A percentile compares a stretch with the other conserved stretches of the same genome.
These are phyloP conservation scores for Araneus ventricosus DNA, from an alignment of 1,140 invertebrate genomes.

Conservation along the genomic window DNA sequence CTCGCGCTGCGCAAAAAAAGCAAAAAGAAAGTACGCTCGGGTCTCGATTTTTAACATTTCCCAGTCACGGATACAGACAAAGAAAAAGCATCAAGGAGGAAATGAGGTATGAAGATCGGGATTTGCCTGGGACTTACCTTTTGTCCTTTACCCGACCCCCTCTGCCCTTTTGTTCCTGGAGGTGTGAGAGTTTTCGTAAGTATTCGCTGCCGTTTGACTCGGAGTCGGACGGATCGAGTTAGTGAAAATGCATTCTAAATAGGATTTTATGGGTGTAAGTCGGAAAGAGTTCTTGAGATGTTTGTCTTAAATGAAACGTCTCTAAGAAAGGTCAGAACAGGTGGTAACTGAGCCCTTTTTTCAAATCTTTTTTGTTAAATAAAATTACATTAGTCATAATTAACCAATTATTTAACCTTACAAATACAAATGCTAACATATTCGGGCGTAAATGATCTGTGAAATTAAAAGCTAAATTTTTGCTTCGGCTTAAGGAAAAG, in stretches of 20 bases:
- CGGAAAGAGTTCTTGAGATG: not conserved
- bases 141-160: not conserved
- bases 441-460: too few species aligned
- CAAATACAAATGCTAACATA: too few species aligned
- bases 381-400: too few species aligned
- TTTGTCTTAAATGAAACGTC: not conserved
- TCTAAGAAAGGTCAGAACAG: too few species aligned
- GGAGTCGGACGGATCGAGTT: not conserved
- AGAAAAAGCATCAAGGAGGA: conserved; percentile 45
- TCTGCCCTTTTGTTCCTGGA: not conserved
- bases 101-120: conserved; percentile 58
- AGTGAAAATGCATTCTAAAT: not conserved
- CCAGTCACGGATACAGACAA: conserved; percentile 33
- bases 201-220: not conserved
- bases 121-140: conserved; percentile 12
- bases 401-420: too few species aligned
- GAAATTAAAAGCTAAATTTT: too few species aligned
- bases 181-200: not conserved
- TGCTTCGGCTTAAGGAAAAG: too few species aligned
- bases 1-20: not conserved
- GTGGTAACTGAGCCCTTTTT: not conserved
- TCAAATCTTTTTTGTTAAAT: not conserved
- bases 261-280: not conserved
- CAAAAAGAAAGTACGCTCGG: not conserved
- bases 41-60: conserved; percentile 32